Evolutionary conservation across 2,113 vertebrate genomes (phyloP), one percentile per base, ranked within the genome.

Genomic region (Ornithorhynchus anatinus): DNA sequence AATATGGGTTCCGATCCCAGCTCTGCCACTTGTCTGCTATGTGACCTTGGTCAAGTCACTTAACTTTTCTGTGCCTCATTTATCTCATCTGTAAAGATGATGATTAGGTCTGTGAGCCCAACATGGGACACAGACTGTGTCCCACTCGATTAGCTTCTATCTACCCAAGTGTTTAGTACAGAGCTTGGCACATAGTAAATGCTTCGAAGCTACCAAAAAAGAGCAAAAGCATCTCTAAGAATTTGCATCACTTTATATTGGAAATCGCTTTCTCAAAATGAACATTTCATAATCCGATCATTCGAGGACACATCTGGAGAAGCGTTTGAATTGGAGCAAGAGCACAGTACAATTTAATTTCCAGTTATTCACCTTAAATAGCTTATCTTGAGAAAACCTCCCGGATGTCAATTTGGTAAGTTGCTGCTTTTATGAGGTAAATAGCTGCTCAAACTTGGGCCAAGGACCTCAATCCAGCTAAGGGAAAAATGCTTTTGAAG

Each of bases 341-440:
- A 84, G 70, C 19, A 35, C 57, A 39, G 27, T n/a, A 68, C 59
- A 29, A 58, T 36, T 57, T 79, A 53, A 81, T 89, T 88, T 84
- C 67, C 61, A 58, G 74, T 44, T 80, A 54, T 73, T 89, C 82
- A 87, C 81, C 16, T 50, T 74, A 53, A 48, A 57, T 63, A 69
- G 75, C 80, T 82, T 79, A 78, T 77, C 80, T 85, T 89, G 82
- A 79, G 71, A 82, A 88, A 89, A 84, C 60, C 69, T 76, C 44
- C 69, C 60, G 50, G 37, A 62, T 50, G 38, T 45, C 72, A 60
- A 22, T 73, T 83, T 75, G 81, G 61, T 33, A 73, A 67, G 69
- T 60, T 43, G 25, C 36, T 82, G 53, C 54, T 86, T 85, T 69
- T 51, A 44, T 59, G 73, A 32, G 61, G 83, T 63, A 22, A 38